Conservation (phyloP, 2,888 invertebrate species). For the Smittia sp. region DNA sequence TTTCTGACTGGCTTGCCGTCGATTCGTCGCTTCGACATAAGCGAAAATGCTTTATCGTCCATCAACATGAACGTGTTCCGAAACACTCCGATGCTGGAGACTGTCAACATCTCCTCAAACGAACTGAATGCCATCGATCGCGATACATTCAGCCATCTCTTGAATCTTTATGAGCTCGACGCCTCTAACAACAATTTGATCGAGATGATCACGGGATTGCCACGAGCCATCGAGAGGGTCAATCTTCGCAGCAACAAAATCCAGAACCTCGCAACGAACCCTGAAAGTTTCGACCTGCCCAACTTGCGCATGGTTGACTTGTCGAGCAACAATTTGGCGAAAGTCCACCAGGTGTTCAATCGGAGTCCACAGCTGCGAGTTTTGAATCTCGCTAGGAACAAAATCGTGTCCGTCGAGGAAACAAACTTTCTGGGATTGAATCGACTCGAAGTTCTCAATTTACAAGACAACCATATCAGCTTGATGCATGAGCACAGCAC, state of each 20-base stretch:
- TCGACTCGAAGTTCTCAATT: conserved; percentile 69
- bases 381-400: conserved; percentile 71
- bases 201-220: conserved; percentile 75
- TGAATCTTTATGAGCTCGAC: conserved; percentile 75
- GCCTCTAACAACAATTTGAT: conserved; percentile 68
- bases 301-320: conserved; percentile 71
- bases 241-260: conserved; percentile 71
- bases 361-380: conserved; percentile 66
- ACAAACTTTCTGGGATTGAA: conserved; percentile 67
- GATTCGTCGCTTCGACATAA: conserved; percentile 71
- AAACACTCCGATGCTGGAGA: conserved; percentile 70
- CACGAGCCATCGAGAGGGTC: conserved; percentile 72
- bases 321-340: conserved; percentile 70
- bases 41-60: conserved; percentile 67
- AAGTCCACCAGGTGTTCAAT: conserved; percentile 63
- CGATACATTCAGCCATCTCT: conserved; percentile 71
- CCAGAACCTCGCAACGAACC: conserved; percentile 61
- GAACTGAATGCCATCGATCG: conserved; percentile 68
- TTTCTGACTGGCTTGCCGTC: conserved; percentile 73
- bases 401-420: conserved; percentile 66
- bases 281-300: conserved; percentile 69
- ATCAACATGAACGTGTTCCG: conserved; percentile 73
- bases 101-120: conserved; percentile 76
- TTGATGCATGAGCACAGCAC: conserved; percentile 66
- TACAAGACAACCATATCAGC: conserved; percentile 70